Evolutionary conservation across 2,797 vertebrate genomes (phyloP), one percentile per base, ranked within the genome.

Genomic region (Myripristis murdjan): DNA sequence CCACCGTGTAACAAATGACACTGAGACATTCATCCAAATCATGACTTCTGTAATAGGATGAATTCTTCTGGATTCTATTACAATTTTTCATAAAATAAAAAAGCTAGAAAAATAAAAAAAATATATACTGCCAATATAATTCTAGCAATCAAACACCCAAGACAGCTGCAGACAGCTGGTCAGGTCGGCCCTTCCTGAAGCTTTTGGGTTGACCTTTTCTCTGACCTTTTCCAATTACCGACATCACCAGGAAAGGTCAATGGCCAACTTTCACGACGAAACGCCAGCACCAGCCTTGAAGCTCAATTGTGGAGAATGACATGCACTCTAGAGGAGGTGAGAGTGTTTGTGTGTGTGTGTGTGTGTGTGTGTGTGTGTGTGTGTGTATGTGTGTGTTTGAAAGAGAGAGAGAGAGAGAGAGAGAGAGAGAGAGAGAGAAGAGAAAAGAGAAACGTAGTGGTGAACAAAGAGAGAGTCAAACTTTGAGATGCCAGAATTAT

Each of bases 221-320:
- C 52, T 56, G 35, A 84, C 16, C 62, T 83, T 84, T 78, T n/a
- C 57, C 56, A 53, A 35, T 48, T 41, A 70, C 47, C 35, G 55
- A 52, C 44, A 56, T 53, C 47, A 72, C 15, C 48, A 49, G 44
- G 10, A 79, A 82, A 85, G 82, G 83, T 79, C 61, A 67, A 54
- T 31, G 3, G 71, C 51, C 4, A 43, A 41, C 53, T 68, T 35
- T 79, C 70, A 69, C 60, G 76, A 66, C 66, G n/a, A 58, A 76
- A 75, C 14, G 1, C 28, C 64, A 64, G 43, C n/a, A 1, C 39
- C 39, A 33, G 60, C 79, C 72, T 65, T 73, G 39, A 65, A 24
- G 39, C 51, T 48, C 59, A 77, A 24, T 39, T 49, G 60, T 15
- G 41, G 20, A 56, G 18, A 51, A 51, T 65, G 67, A 73, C 46